Conservation (phyloP, 2,888 invertebrate genomes). For the Andrena camellia region DNA sequence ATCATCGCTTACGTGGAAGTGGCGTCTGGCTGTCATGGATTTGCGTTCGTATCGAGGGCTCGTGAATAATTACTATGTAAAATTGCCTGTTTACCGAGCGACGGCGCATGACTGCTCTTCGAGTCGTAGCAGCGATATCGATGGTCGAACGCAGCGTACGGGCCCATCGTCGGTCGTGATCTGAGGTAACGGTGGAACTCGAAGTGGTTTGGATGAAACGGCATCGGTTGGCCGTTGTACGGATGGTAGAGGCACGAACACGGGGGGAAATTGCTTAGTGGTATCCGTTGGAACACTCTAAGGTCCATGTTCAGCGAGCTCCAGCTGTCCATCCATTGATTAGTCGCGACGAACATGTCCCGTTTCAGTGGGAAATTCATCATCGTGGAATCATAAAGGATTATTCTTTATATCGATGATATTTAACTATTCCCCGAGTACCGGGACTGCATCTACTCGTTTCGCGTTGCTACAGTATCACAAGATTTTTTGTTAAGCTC, state of each 20-base stretch:
- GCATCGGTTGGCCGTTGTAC: conserved; percentile 47
- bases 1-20: conserved; percentile 8
- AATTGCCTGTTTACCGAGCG: conserved; percentile 59
- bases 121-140: conserved; percentile 45
- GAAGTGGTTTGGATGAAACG: conserved; percentile 60
- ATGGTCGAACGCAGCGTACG: conserved; percentile 50
- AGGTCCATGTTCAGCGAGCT: conserved; percentile 57
- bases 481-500: conserved; percentile 32
- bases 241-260: conserved; percentile 52
- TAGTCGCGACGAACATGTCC: conserved; percentile 32
- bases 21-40: not conserved
- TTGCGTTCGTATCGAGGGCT: not conserved
- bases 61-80: conserved; percentile 1
- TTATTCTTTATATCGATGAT: not conserved
- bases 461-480: conserved; percentile 31
- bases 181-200: conserved; percentile 54
- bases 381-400: not conserved
- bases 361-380: conserved; percentile 55
- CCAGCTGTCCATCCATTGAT: conserved; percentile 44
- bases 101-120: conserved; percentile 45
- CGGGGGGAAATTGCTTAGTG: conserved; percentile 32
- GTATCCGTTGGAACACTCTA: conserved; percentile 50
- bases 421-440: not conserved
- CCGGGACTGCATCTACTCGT: not conserved
- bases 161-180: conserved; percentile 55